A percentile compares a stretch with the other conserved stretches of the same genome.
These are phyloP conservation scores for Hippocampus barbouri DNA, from an alignment of 2,113 vertebrate species.

Conservation along the genomic window DNA sequence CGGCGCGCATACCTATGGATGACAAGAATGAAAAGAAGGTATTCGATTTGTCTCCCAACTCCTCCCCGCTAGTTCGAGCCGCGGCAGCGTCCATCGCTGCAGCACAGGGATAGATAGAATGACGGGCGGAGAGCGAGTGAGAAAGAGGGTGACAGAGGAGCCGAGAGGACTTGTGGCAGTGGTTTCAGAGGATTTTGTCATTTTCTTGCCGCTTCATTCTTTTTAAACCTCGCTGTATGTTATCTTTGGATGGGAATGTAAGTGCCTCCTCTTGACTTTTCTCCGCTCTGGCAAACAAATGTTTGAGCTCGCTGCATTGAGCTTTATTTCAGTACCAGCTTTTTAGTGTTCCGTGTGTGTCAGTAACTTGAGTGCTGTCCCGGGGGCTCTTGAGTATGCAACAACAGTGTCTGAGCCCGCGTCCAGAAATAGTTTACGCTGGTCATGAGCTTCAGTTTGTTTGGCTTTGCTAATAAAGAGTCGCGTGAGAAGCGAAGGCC, in stretches of 20 bases:
- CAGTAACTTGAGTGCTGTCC: constrained; percentile 58
- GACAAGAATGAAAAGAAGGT: constrained; percentile 95
- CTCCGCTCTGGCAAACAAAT: constrained; percentile 31
- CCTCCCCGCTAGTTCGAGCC: constrained; percentile 27
- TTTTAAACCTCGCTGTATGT: constrained; percentile 7
- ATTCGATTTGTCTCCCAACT: constrained; percentile 65
- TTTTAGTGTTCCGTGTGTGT: constrained; percentile 15
- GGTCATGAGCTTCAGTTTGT: constrained; percentile 49
- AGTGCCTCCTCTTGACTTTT: constrained; percentile 32
- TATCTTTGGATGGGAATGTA: constrained; percentile 42
- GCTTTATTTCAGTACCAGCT: constrained; percentile 31
- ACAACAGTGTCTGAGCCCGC: constrained; percentile 47
- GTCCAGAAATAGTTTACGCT: constrained; percentile 65
- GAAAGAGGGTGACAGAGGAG: constrained; percentile 38
- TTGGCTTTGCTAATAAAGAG: constrained; percentile 61
- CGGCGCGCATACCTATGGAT: constrained; percentile 88
- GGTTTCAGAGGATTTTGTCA: constrained; percentile 41
- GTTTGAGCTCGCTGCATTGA: constrained; percentile 30
- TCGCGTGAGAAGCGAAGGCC: constrained; percentile 33
- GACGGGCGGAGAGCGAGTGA: constrained; percentile 25
- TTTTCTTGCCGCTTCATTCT: constrained; percentile 27
- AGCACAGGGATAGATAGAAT: constrained; percentile 37
- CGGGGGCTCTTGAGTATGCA: constrained; percentile 56
- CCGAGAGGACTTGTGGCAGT: constrained; percentile 38
- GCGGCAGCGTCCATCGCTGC: constrained; percentile 55